These are phyloP conservation scores for Eupithecia dodoneata DNA, from an alignment of 2,888 invertebrate genomes.

Conservation along the genomic window DNA sequence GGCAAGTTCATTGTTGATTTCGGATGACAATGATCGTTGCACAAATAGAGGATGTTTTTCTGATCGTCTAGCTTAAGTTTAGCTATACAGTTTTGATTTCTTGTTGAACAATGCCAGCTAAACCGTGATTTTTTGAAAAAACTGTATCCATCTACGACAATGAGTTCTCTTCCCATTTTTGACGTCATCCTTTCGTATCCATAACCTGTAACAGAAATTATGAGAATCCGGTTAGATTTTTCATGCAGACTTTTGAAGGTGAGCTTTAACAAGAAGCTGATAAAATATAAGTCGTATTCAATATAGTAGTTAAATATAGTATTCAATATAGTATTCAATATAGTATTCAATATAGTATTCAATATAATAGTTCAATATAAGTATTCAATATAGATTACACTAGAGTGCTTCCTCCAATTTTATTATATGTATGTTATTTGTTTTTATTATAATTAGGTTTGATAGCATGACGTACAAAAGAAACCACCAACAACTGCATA, in stretches of 20 bases:
- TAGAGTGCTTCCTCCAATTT: neutral
- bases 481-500: too few relatives aligned
- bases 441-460: neutral
- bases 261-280: neutral
- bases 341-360: too few relatives aligned
- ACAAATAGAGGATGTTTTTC: constrained; percentile 37
- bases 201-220: neutral
- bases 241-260: neutral
- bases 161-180: constrained; percentile 48
- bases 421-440: neutral
- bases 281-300: too few relatives aligned
- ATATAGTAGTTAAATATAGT: too few relatives aligned
- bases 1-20: constrained; percentile 23
- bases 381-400: too few relatives aligned
- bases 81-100: constrained; percentile 49
- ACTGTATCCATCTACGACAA: constrained; percentile 54
- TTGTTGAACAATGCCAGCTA: constrained; percentile 58
- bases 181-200: constrained; percentile 39
- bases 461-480: too few relatives aligned
- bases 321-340: too few relatives aligned
- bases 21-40: constrained; percentile 45
- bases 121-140: constrained; percentile 32
- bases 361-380: too few relatives aligned
- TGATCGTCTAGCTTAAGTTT: constrained; percentile 45
- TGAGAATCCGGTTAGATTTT: neutral